A percentile compares a stretch with the other conserved stretches of the same genome.
Conservation (phyloP, 2,888 invertebrate genomes). For the Tryphoninae sp. region DNA sequence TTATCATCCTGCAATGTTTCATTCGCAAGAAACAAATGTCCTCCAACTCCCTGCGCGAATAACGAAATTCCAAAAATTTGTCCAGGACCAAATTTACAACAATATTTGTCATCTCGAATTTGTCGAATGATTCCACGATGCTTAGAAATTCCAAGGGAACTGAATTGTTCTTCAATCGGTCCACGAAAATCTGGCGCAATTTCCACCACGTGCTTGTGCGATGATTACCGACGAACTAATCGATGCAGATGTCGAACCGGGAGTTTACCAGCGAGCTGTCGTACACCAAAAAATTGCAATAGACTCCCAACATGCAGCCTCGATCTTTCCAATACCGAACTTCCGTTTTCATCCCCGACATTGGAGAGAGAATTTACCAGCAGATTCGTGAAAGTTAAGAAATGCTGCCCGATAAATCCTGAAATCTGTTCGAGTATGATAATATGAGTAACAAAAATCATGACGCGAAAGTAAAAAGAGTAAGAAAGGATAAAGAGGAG, state of each 20-base stretch:
- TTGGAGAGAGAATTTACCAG: slow-evolving; percentile 70
- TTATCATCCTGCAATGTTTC: slow-evolving; percentile 38
- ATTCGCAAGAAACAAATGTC: slow-evolving; percentile 13
- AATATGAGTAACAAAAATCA: slow-evolving; percentile 7
- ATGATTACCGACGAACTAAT: slow-evolving; percentile 23
- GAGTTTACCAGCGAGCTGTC: slow-evolving; percentile 2
- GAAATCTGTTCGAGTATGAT: no score
- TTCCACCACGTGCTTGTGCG: slow-evolving; percentile 3
- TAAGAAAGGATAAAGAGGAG: slow-evolving; percentile 36
- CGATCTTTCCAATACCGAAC: not conserved
- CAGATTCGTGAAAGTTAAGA: slow-evolving; percentile 67
- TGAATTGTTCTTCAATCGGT: not conserved
- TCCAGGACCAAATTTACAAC: slow-evolving; percentile 68
- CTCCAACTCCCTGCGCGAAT: slow-evolving; percentile 31
- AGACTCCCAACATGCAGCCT: slow-evolving; percentile 1
- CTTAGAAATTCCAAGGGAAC: not conserved
- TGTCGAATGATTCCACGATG: slow-evolving; percentile 42
- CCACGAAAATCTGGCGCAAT: slow-evolving; percentile 19
- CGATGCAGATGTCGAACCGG: slow-evolving; percentile 26
- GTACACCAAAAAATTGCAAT: not conserved
- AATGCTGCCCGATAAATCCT: no score
- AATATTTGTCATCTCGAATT: slow-evolving; percentile 64
- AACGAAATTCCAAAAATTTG: slow-evolving; percentile 38
- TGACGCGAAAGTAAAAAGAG: slow-evolving; percentile 39
- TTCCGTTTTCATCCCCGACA: slow-evolving; percentile 63